Evolutionary conservation across 2,888 invertebrate genomes (phyloP), one percentile per base, ranked within the genome.

Genomic region (Tethea ocularis): DNA sequence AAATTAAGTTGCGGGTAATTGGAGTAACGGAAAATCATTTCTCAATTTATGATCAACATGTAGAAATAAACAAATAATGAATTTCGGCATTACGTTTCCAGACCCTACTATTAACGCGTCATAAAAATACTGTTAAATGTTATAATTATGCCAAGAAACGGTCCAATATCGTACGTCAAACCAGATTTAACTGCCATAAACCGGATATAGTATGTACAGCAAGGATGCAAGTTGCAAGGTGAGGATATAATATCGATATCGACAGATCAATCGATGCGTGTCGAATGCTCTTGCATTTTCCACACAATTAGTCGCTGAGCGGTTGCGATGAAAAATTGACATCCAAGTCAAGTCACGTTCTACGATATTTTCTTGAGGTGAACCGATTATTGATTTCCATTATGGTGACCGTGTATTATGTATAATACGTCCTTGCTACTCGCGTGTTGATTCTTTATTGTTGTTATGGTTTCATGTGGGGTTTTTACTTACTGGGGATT

Each of bases 271-370:
- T 61, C 51, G 61, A 65, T 67, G 70, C 69, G 66, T 72, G 75
- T 75, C 73, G 79, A 73, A 70, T 70, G 20, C 54, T 29, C 74
- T 74, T 80, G 79, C 80, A 84, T 85, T 86, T 83, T 82, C 82
- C 82, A 71, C 78, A 77, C 83, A 83, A 86, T 86, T 85, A 81
- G 67, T 68, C 71, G 52, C 69, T 59, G 73, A 71, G 75, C 67
- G 77, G 81, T 74, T 70, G 62, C 74, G 80, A 76, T 81, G 83
- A 83, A 82, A 83, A 82, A 83, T 85, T 77, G 78, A 73, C 72
- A 61, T 70, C 67, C 70, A 61, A 82, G 71, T 78, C 81, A 68
- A 74, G 77, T 79, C 82, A 83, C 83, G 83, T 80, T 71, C 69
- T 57, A 64, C 62, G 68, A 69, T 74, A 72, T 71, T 74, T 62